Base-by-base conservation (phyloP, 2,888 invertebrate genomes). In the Ophonus ardosiacus region DNA sequence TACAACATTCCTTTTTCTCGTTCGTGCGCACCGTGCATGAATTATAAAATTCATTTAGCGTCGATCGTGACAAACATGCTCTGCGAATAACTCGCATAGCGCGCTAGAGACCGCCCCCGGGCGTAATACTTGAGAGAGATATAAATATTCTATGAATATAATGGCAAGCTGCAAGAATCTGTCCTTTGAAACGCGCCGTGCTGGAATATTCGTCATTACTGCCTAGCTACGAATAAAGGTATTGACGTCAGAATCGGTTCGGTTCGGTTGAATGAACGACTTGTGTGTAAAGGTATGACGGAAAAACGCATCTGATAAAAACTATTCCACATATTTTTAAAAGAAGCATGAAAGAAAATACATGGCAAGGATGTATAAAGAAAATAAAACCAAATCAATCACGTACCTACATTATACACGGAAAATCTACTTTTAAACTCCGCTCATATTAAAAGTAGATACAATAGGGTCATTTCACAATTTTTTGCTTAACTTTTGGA, bases 71-170 rank as follows among this genome's bases (percentile, higher is more conserved):
- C 78, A 78, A 78, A 78, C 15, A 74, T 57, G 31, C 56, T 78
- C 15, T 51, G 21, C 18, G 51, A 74, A 74, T 74, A 74, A 21
- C 31, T 21, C n/a, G 57, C 13, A 56, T 40, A 78, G 57, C 78
- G 6, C 5, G 15, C 15, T 15, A 10, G 31, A 31, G 31, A 76
- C 8, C 7, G 76, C 51, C 76, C 31, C 1, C 17, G 78, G 80
- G 38, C 61, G 61, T 80, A 61, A 80, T 40, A 80, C 76, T 83
- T 76, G 15, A 56, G 51, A 83, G 63, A 63, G 76, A 76, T 83
- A 84, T 78, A 84, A 78, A 84, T 84, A 84, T 84, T 63, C 84
- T 57, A 78, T 59, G 84, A 84, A 84, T 84, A 78, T 84, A 84
- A 78, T 80, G 40, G 80, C 61, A 61, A 18, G 38, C 61, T 59